Conservation (phyloP, 2,113 vertebrate species). For the Silurus asotus region DNA sequence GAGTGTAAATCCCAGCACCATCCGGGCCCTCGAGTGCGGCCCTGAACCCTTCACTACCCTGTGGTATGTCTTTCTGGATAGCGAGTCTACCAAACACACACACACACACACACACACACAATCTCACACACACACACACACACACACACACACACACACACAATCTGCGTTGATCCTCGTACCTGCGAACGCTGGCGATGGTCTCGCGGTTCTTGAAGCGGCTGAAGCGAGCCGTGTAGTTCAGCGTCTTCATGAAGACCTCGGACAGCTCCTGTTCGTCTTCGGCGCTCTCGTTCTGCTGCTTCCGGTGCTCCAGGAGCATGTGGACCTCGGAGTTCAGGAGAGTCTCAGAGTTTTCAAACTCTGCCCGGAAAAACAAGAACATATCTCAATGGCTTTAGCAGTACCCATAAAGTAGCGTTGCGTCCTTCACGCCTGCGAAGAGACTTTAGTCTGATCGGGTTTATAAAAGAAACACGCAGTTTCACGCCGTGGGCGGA, state of each 20-base stretch:
- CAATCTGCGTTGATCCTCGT: background rate
- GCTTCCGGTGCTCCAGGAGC: conserved; percentile 95
- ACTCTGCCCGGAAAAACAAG: conserved; percentile 73
- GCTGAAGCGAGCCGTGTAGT: conserved; percentile 94
- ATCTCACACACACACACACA: background rate
- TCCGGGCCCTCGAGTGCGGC: no score
- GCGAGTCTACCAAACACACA: no score
- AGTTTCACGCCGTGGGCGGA: no score
- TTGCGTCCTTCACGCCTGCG: no score
- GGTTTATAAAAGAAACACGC: no score
- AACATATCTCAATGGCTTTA: no score
- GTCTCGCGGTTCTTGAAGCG: conserved; percentile 98
- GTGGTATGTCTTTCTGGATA: no score
- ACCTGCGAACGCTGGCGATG: conserved; percentile 96
- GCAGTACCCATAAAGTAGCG: no score
- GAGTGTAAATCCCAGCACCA: no score
- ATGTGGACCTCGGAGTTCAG: conserved; percentile 97
- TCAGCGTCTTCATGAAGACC: conserved; percentile 98
- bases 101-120: conserved; percentile 4
- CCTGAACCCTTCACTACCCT: no score
- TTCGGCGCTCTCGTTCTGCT: conserved; percentile 97
- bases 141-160: background rate
- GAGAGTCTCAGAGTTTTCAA: conserved; percentile 91
- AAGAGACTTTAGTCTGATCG: no score
- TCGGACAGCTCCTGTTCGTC: conserved; percentile 97